Base-by-base conservation (phyloP, 2,113 vertebrate genomes). In the Acanthochromis polyacanthus region DNA sequence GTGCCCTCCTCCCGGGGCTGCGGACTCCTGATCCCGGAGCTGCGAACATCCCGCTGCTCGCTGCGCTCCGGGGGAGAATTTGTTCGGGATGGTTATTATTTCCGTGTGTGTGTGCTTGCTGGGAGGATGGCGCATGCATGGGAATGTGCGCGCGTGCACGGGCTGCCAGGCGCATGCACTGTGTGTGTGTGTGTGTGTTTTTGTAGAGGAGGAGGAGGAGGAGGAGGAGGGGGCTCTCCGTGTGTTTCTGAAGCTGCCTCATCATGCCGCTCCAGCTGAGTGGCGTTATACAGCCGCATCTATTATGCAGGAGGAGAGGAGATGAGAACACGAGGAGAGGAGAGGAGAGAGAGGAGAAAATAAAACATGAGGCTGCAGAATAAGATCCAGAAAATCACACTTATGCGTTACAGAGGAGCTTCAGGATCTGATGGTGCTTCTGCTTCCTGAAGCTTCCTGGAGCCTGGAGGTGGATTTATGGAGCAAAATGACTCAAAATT, bases 271-370 rank as follows among this genome's bases (percentile, higher is more conserved):
- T 87, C 74, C 72, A 69, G 69, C 40, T 82, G 83, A 88, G 76
- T 86, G 84, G 71, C 61, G 59, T 86, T 87, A 36, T 36, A 84
- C 88, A 82, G 83, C 40, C 86, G 62, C 86, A 92, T 91, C 67
- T 80, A 89, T 91, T 86, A 86, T 89, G 71, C 82, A 91, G 85
- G 67, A 83, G 75, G 71, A 36, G 1, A n/a, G 62, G 70, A 82
- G 73, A 91, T 91, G 86, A 91, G 80, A 86, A 75, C 12, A 56
- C 50, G 76, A 58, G 78, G 30, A 11, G 60, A 28, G 56, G 56
- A 11, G 53, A 50, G 67, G 23, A 5, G 48, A 59, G 19, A 23
- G 48, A 48, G 36, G 8, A 10, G 0, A 22, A 46, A 46, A 46
- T 46, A 46, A 46, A 15, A 46, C 45, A 30, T 6, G 14, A 43